A percentile compares a stretch with the other conserved stretches of the same genome.
These are phyloP conservation scores for Cyanistes caeruleus DNA, from an alignment of 2,113 vertebrate species.

Conservation along the genomic window DNA sequence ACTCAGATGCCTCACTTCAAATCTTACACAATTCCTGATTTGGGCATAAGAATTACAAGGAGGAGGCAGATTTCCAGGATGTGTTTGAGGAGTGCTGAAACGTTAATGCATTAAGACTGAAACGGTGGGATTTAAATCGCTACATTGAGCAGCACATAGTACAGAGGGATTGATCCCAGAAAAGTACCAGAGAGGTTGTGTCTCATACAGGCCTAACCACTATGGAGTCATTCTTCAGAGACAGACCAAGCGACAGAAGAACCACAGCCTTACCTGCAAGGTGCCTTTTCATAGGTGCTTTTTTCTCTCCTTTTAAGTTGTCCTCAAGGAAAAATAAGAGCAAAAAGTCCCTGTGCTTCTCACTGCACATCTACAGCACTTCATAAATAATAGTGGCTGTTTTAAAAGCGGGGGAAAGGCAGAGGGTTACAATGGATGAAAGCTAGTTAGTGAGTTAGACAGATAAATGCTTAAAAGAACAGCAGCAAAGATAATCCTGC, in stretches of 20 bases:
- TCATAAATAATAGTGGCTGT: constrained; percentile 70
- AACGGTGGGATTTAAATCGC: constrained; percentile 53
- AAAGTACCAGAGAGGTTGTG: constrained; percentile 61
- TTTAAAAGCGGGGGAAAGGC: constrained; percentile 69
- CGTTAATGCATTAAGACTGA: constrained; percentile 30
- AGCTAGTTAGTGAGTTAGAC: constrained; percentile 67
- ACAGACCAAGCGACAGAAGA: constrained; percentile 48
- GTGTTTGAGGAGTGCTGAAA: constrained; percentile 28
- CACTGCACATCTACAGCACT: constrained; percentile 63
- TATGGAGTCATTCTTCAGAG: constrained; percentile 65
- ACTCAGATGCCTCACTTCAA: background rate
- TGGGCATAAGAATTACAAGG: background rate
- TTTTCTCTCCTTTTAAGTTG: constrained; percentile 63
- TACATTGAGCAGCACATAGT: constrained; percentile 13
- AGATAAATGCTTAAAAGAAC: constrained; percentile 63
- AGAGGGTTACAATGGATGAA: constrained; percentile 67
- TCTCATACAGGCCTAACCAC: constrained; percentile 54
- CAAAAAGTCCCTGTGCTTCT: constrained; percentile 61
- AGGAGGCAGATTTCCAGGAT: background rate
- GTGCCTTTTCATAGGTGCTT: constrained; percentile 55
- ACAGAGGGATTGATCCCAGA: constrained; percentile 52
- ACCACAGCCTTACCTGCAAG: constrained; percentile 62
- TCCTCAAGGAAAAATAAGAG: constrained; percentile 68
- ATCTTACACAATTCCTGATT: background rate
- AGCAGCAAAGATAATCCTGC: constrained; percentile 56